Evolutionary conservation across 2,888 invertebrate genomes (phyloP).

Genomic region (Agrochola lychnidis): DNA sequence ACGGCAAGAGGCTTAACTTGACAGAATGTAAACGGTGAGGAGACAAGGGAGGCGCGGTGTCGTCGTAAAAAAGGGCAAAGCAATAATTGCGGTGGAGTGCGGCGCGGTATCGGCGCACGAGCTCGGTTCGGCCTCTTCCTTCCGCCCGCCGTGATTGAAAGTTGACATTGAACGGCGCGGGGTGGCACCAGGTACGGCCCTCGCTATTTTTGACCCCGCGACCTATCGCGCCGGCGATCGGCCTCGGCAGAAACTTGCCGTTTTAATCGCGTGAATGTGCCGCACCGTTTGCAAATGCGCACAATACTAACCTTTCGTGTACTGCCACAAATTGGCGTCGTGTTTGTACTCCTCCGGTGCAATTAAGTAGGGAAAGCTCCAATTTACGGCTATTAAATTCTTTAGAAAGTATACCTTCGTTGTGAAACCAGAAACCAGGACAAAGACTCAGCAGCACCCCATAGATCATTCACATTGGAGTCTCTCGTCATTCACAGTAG

Average conservation of each 20-base stretch:
- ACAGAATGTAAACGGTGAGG: slow-evolving; percentile 81
- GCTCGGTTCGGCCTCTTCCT: slow-evolving; percentile 83
- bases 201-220: slow-evolving; percentile 89
- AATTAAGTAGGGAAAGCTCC: slow-evolving; percentile 73
- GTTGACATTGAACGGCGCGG: slow-evolving; percentile 88
- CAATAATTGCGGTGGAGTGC: slow-evolving; percentile 81
- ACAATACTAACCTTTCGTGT: slow-evolving; percentile 79
- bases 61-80: slow-evolving; percentile 82
- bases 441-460: slow-evolving; percentile 18
- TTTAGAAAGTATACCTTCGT: slow-evolving; percentile 9
- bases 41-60: slow-evolving; percentile 77
- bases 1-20: slow-evolving; percentile 80
- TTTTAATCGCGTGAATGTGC: slow-evolving; percentile 87
- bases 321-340: slow-evolving; percentile 78
- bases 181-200: slow-evolving; percentile 89
- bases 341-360: slow-evolving; percentile 73
- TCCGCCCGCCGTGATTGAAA: slow-evolving; percentile 88
- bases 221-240: slow-evolving; percentile 89
- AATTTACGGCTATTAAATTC: slow-evolving; percentile 60
- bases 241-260: slow-evolving; percentile 86
- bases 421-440: slow-evolving; percentile 55
- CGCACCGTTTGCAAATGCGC: slow-evolving; percentile 85
- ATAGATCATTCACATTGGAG: slow-evolving; percentile 23
- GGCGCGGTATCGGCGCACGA: slow-evolving; percentile 81
- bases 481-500: neutral